Conservation (phyloP, 64 coral and sea anemone species). For the Pachyseris speciosa region DNA sequence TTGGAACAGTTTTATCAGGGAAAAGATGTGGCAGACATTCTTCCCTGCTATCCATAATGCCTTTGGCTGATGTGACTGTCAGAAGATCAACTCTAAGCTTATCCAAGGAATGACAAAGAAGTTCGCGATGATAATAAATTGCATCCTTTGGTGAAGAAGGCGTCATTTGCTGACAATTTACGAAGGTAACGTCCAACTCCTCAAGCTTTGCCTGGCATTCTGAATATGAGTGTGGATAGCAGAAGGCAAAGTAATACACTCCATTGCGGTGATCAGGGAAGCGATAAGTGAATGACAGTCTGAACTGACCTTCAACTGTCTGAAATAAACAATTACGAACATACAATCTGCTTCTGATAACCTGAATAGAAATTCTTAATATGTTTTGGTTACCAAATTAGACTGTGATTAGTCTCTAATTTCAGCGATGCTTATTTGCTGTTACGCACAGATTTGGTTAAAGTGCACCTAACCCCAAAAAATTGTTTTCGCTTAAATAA, state of each 20-base stretch:
- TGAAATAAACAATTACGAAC: constrained; percentile 64
- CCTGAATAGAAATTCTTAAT: neutral
- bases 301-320: constrained; percentile 95
- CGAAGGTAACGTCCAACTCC: constrained; percentile 58
- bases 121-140: constrained; percentile 90
- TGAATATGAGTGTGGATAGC: constrained; percentile 93
- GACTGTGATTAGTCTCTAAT: too few relatives aligned
- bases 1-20: constrained; percentile 75
- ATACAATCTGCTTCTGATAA: neutral
- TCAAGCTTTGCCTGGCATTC: constrained; percentile 80
- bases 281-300: constrained; percentile 87
- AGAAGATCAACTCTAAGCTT: constrained; percentile 90
- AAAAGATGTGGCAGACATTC: constrained; percentile 71
- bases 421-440: neutral
- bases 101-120: constrained; percentile 90
- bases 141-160: constrained; percentile 52
- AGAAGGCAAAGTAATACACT: constrained; percentile 96
- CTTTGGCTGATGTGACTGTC: constrained; percentile 90
- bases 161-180: constrained; percentile 67
- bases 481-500: too few relatives aligned
- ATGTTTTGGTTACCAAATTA: too few relatives aligned
- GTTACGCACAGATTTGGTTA: neutral
- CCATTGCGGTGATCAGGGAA: constrained; percentile 89
- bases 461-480: too few relatives aligned
- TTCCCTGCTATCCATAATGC: constrained; percentile 72